Evolutionary conservation across 2,888 invertebrate species (phyloP).

Genomic region (Lasioglossum figueresi): DNA sequence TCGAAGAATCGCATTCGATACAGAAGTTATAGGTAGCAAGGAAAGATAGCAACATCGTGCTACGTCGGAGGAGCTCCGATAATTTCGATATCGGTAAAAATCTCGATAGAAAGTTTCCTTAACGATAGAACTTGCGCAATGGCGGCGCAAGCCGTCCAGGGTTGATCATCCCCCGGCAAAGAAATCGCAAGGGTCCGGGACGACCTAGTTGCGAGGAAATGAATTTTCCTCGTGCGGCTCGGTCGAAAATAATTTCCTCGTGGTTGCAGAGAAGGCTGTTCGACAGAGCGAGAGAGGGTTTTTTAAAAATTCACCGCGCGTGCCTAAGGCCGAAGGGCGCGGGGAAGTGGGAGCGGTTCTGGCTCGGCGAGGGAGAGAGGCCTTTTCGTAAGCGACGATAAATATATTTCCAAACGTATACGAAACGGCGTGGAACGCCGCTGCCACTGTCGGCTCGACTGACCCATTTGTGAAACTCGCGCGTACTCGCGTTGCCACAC

Average conservation of each 20-base stretch:
- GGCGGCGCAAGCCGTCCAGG: neutral
- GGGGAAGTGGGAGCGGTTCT: neutral
- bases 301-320: conserved; percentile 45
- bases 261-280: neutral
- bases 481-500: conserved; percentile 76
- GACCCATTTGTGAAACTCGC: conserved; percentile 82
- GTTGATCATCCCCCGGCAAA: neutral
- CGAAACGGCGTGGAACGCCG: conserved; percentile 60
- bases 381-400: conserved; percentile 77
- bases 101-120: neutral
- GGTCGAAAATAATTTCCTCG: conserved; percentile 4
- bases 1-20: neutral
- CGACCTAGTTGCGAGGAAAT: neutral
- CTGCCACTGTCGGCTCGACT: conserved; percentile 59
- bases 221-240: neutral
- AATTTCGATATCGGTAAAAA: neutral
- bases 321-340: conserved; percentile 25
- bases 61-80: neutral
- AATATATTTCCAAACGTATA: conserved; percentile 74
- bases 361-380: conserved; percentile 30
- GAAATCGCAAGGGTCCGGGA: neutral
- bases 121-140: neutral
- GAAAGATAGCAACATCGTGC: neutral
- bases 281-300: neutral
- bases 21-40: neutral